A percentile compares a stretch with the other conserved stretches of the same genome.
These are phyloP conservation scores for Pseudococcus longispinus DNA, from an alignment of 2,888 invertebrate genomes.

Conservation along the genomic window DNA sequence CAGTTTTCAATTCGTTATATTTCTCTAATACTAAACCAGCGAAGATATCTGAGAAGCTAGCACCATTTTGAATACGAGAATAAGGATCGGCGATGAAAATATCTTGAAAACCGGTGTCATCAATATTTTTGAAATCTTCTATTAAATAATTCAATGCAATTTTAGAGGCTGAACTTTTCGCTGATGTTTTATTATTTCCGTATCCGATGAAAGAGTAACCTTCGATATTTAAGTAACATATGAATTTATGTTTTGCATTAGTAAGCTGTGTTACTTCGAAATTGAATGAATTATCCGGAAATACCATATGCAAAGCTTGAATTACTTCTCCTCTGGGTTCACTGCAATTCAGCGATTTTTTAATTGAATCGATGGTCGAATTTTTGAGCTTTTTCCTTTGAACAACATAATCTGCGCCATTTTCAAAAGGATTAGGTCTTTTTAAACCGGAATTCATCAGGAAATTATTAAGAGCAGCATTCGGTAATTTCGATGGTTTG, in stretches of 20 bases:
- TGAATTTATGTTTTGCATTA: not conserved
- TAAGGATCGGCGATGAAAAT: not conserved
- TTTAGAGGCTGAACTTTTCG: slow-evolving; percentile 32
- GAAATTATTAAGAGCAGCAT: not conserved
- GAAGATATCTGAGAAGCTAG: not conserved
- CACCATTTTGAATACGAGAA: not conserved
- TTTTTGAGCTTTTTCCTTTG: slow-evolving; percentile 19
- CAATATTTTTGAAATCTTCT: not conserved
- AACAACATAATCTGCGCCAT: not conserved
- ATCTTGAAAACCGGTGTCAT: not conserved
- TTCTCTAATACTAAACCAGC: slow-evolving; percentile 42
- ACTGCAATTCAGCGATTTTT: not conserved
- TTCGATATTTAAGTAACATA: slow-evolving; percentile 37
- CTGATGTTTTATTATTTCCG: slow-evolving; percentile 28
- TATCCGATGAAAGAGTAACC: slow-evolving; percentile 52
- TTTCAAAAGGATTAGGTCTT: not conserved
- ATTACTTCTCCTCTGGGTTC: slow-evolving; percentile 43
- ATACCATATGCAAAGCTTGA: slow-evolving; percentile 48
- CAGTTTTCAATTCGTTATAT: slow-evolving; percentile 22
- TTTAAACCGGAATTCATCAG: not conserved
- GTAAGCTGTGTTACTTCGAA: not conserved
- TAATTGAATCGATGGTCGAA: not conserved
- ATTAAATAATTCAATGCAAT: slow-evolving; percentile 12
- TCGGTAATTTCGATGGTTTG: not conserved
- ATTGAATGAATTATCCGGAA: slow-evolving; percentile 16